Percentiles rank a stretch among this genome's conserved stretches.
Conservation (phyloP, 2,113 vertebrate species). For the Myotis lucifugus region DNA sequence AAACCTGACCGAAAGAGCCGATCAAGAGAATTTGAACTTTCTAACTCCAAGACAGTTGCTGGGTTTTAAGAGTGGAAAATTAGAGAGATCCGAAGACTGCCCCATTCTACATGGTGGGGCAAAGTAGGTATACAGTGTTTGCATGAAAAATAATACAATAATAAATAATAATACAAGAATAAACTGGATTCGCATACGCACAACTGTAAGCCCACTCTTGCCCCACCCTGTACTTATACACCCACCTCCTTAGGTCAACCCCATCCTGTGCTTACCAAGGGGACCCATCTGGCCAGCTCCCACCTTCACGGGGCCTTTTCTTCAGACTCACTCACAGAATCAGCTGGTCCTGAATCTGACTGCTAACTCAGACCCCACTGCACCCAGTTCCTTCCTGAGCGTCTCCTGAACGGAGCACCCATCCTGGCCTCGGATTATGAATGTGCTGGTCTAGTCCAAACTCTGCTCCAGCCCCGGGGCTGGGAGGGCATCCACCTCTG, state of each 20-base stretch:
- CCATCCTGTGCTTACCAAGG: background rate
- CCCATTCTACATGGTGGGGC: background rate
- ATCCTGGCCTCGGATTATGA: background rate
- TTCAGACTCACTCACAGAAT: background rate
- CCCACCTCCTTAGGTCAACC: background rate
- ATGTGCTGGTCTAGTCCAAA: background rate
- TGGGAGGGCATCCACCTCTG: background rate
- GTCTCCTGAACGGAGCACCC: background rate
- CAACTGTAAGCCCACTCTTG: background rate
- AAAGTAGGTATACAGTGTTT: background rate
- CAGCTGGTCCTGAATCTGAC: background rate
- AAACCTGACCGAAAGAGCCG: background rate
- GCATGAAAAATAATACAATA: background rate
- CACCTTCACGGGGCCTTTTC: background rate
- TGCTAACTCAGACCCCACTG: background rate
- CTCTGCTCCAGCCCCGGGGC: background rate
- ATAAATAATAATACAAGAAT: background rate
- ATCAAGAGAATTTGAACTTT: background rate
- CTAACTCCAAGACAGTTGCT: background rate
- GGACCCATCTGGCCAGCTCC: background rate
- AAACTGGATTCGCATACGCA: background rate
- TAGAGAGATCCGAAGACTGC: background rate
- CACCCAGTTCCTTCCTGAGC: background rate
- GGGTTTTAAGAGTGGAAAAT: background rate
- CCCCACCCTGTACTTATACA: background rate